Percentiles rank a stretch among this genome's conserved stretches.
Conservation (phyloP, 2,113 vertebrate genomes). For the Nothocercus julius region DNA sequence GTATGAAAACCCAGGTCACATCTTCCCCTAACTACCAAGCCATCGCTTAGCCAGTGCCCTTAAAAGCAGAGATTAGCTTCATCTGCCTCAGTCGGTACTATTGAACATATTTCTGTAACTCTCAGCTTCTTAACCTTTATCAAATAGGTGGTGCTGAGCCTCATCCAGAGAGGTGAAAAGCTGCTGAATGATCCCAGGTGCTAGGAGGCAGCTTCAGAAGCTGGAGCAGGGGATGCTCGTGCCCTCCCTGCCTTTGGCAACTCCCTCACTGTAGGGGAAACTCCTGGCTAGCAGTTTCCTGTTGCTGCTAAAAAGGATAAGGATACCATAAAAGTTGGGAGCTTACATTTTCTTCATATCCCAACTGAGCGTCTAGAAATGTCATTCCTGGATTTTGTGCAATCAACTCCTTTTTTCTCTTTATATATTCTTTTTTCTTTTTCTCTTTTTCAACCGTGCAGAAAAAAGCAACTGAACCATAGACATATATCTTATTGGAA, state of each 20-base stretch:
- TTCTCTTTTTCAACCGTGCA: background rate
- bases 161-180: background rate
- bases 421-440: background rate
- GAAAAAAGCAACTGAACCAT: background rate
- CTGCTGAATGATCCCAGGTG: background rate
- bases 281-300: background rate
- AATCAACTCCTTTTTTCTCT: background rate
- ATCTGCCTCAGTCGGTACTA: background rate
- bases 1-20: background rate
- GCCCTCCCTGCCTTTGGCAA: background rate
- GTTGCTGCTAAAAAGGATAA: background rate
- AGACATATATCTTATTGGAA: background rate
- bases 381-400: background rate
- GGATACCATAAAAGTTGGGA: background rate
- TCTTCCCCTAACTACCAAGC: background rate
- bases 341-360: background rate
- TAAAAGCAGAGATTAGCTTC: background rate
- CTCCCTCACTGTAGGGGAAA: background rate
- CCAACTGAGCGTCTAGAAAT: background rate
- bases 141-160: background rate
- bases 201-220: background rate
- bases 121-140: background rate
- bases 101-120: background rate
- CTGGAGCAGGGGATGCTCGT: background rate
- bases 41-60: background rate